Evolutionary conservation across 2,113 vertebrate genomes (phyloP).

Genomic region (Labeo catla): DNA sequence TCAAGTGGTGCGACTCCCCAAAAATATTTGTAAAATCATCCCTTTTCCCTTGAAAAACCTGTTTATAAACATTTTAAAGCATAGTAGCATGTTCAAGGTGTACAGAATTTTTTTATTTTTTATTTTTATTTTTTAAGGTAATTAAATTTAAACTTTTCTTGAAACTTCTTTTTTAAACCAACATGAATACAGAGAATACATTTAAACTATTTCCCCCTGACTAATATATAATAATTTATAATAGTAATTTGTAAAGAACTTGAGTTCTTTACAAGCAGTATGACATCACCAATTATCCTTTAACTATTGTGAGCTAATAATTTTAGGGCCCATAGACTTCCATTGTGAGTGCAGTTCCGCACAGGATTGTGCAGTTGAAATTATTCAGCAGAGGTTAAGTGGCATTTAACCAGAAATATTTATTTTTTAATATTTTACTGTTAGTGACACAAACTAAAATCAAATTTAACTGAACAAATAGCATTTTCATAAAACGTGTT

Average conservation of each 20-base stretch:
- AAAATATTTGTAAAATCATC: neutral
- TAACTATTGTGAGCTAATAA: neutral
- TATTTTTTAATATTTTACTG: neutral
- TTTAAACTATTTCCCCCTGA: neutral
- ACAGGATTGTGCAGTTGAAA: neutral
- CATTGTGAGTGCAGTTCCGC: neutral
- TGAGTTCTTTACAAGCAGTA: neutral
- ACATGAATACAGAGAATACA: neutral
- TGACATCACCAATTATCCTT: slow-evolving; percentile 1
- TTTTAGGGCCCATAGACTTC: neutral
- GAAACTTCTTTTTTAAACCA: neutral
- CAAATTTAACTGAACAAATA: slow-evolving; percentile 11
- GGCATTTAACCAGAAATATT: neutral
- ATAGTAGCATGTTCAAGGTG: too few relatives aligned
- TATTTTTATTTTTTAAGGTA: too few relatives aligned
- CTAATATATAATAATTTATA: slow-evolving; percentile 39
- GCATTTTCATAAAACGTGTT: neutral
- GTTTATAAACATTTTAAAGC: neutral
- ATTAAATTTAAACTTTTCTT: neutral
- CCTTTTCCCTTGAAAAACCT: neutral
- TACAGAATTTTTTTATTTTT: too few relatives aligned
- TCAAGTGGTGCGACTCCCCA: neutral
- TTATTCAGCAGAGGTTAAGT: neutral
- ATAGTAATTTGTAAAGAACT: too few relatives aligned
- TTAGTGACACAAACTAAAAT: neutral